Conservation (phyloP, 23 tunicate genomes). For the Styela clava region DNA sequence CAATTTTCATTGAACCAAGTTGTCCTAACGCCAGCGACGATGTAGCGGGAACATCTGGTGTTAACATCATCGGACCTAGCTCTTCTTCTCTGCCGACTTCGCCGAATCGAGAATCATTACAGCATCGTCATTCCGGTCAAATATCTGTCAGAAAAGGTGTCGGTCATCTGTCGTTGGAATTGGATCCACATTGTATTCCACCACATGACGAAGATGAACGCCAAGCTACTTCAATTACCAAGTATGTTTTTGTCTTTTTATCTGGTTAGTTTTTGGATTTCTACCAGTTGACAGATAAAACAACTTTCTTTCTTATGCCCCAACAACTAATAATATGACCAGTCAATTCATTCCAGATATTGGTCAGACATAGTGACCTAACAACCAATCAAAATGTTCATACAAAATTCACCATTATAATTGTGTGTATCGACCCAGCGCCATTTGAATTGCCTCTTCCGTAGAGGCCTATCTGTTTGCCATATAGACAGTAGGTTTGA, state of each 20-base stretch:
- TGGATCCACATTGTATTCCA: neutral
- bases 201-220: neutral
- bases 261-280: no score
- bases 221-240: neutral
- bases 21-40: neutral
- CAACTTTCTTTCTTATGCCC: no score
- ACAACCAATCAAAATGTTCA: no score
- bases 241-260: neutral
- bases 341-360: no score
- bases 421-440: no score
- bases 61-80: neutral
- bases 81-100: slow-evolving; percentile 7
- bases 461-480: no score
- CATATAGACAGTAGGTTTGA: no score
- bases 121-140: neutral
- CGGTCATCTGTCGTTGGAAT: neutral
- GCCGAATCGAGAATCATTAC: neutral
- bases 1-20: neutral
- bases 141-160: slow-evolving; percentile 15
- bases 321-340: no score
- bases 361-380: no score
- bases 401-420: no score
- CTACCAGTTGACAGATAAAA: no score
- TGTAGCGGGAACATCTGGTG: neutral
- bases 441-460: no score